A percentile compares a stretch with the other conserved stretches of the same genome.
These are phyloP conservation scores for Ptilodon capucinus DNA, from an alignment of 2,888 invertebrate species.

Conservation along the genomic window DNA sequence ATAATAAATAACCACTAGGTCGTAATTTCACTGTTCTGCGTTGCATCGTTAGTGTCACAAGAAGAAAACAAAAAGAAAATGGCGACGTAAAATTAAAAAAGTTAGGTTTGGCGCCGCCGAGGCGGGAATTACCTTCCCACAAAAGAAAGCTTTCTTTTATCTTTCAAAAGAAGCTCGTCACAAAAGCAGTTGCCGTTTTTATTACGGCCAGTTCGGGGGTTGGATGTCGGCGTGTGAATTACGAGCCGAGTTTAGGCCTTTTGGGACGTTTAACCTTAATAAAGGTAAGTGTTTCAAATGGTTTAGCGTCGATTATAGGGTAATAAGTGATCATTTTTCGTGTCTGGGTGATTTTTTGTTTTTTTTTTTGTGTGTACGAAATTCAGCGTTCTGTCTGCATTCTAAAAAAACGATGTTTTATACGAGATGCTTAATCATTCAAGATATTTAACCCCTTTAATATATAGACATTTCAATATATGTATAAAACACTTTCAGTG, in stretches of 20 bases:
- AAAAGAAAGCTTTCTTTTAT: constrained; percentile 1
- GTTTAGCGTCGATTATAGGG: not conserved
- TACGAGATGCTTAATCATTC: too few species aligned
- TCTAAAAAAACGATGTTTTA: too few species aligned
- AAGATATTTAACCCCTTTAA: too few species aligned
- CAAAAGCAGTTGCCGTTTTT: not conserved
- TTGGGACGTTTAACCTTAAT: not conserved
- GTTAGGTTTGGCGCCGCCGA: not conserved
- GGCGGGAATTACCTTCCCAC: not conserved
- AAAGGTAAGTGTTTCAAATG: not conserved
- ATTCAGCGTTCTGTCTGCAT: too few species aligned
- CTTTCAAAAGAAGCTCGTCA: not conserved
- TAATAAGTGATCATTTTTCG: not conserved
- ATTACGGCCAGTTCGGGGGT: not conserved
- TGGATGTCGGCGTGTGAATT: not conserved
- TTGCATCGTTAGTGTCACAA: not conserved
- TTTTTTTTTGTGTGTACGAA: too few species aligned
- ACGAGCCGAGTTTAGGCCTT: not conserved
- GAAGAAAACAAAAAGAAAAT: not conserved
- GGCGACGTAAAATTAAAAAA: not conserved
- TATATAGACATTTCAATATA: too few species aligned
- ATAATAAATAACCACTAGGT: too few species aligned
- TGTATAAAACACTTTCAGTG: too few species aligned
- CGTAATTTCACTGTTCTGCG: not conserved
- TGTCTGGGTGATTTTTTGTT: not conserved